These are phyloP conservation scores for Etheostoma nigrum DNA, from an alignment of 2,797 vertebrate species.

Conservation along the genomic window DNA sequence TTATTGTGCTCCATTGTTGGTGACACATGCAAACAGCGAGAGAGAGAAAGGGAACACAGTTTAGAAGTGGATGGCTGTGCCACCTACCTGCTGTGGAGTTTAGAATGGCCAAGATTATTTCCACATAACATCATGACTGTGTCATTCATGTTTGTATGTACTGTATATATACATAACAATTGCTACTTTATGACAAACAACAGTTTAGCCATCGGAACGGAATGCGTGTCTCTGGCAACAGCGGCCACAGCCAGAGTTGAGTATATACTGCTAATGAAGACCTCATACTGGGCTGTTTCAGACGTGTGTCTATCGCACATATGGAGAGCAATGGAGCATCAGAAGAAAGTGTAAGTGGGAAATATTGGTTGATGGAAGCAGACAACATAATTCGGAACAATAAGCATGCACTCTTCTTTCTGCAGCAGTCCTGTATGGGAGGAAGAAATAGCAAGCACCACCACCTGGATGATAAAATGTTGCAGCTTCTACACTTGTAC, in stretches of 20 bases:
- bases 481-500: no score
- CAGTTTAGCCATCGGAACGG: no score
- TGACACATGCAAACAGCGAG: conserved; percentile 49
- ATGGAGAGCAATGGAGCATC: neutral
- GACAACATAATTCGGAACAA: neutral
- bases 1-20: conserved; percentile 88
- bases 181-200: no score
- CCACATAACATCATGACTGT: conserved; percentile 1
- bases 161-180: no score
- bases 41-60: neutral
- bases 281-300: conserved; percentile 3
- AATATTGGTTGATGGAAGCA: neutral
- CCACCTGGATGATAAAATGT: neutral
- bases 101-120: neutral
- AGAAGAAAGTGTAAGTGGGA: neutral
- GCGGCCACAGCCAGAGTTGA: neutral
- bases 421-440: neutral
- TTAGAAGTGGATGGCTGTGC: neutral
- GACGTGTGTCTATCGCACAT: neutral
- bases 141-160: neutral
- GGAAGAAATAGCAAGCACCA: neutral
- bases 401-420: neutral
- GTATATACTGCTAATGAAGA: neutral
- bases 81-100: conserved; percentile 1
- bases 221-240: no score